phyloP scores from a whole-genome alignment of 2,113 vertebrate genomes.

The Tetraodon nigroviridis region DNA sequence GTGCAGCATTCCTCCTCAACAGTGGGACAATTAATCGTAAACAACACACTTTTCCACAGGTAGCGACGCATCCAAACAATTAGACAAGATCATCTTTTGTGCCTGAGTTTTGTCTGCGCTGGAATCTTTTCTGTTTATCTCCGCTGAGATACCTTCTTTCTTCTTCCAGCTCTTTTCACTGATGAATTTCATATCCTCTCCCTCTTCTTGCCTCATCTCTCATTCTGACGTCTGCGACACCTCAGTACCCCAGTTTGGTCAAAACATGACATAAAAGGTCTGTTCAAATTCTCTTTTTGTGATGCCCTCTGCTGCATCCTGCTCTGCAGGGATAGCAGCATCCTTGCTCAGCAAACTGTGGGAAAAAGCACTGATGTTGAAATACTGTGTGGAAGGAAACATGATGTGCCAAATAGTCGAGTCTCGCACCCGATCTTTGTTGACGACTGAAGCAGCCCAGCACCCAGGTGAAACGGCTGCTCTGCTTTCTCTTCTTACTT shows the following conservation, averaged over 20 bases:
- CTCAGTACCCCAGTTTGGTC: slow-evolving; percentile 44
- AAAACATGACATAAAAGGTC: slow-evolving; percentile 54
- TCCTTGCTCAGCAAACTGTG: slow-evolving; percentile 30
- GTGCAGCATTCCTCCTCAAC: slow-evolving; percentile 41
- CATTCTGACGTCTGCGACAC: slow-evolving; percentile 35
- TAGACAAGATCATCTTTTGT: slow-evolving; percentile 5
- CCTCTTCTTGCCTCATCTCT: slow-evolving; percentile 16
- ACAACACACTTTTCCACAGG: slow-evolving; percentile 41
- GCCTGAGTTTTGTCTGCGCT: slow-evolving; percentile 32
- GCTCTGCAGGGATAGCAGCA: slow-evolving; percentile 37
- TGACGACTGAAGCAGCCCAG: slow-evolving; percentile 52
- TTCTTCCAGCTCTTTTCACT: slow-evolving; percentile 2
- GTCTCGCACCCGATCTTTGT: slow-evolving; percentile 23
- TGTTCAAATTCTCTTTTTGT: slow-evolving; percentile 45
- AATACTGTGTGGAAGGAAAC: background rate
- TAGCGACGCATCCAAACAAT: slow-evolving; percentile 31
- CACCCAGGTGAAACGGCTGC: slow-evolving; percentile 30
- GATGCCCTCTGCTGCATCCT: slow-evolving; percentile 46
- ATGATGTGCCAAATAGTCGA: background rate
- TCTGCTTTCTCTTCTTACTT: slow-evolving; percentile 17
- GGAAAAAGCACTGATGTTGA: background rate
- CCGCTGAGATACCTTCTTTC: background rate
- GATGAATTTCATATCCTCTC: slow-evolving; percentile 1
- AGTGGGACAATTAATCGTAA: slow-evolving; percentile 51
- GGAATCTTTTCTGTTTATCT: slow-evolving; percentile 25